A percentile compares a stretch with the other conserved stretches of the same genome.
Evolutionary conservation across 2,888 invertebrate species (phyloP).

Genomic region (Stictocephala bisonia): DNA sequence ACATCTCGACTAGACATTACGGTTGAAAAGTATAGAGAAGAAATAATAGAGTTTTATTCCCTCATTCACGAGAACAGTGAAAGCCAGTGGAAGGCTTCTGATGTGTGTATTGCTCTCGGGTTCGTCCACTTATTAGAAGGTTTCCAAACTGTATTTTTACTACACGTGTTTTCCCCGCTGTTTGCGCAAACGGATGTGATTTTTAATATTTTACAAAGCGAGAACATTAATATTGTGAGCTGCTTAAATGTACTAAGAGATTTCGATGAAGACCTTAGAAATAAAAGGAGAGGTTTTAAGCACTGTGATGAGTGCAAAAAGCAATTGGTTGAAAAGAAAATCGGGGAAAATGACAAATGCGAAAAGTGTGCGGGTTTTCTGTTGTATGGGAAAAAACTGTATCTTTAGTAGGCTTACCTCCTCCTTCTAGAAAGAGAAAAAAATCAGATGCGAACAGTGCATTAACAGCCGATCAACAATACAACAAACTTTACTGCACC

Average conservation of each 20-base stretch:
- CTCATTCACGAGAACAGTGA: slow-evolving; percentile 3
- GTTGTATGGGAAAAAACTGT: not conserved
- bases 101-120: slow-evolving; percentile 2
- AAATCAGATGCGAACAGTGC: not conserved
- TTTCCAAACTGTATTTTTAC: slow-evolving; percentile 35
- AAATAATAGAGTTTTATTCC: slow-evolving; percentile 11
- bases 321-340: too few species aligned
- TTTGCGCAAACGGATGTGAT: too few species aligned
- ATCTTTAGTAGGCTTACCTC: not conserved
- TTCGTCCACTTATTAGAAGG: slow-evolving; percentile 9
- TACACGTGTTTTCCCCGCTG: too few species aligned
- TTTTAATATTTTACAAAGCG: too few species aligned
- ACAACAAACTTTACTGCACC: not conserved
- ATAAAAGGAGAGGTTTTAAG: slow-evolving; percentile 17
- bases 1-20: slow-evolving; percentile 11
- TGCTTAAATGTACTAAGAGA: slow-evolving; percentile 18
- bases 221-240: not conserved
- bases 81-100: slow-evolving; percentile 1
- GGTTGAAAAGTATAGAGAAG: slow-evolving; percentile 2
- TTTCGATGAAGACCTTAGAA: slow-evolving; percentile 12
- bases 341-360: slow-evolving; percentile 3
- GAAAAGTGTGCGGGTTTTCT: slow-evolving; percentile 19
- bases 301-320: slow-evolving; percentile 8
- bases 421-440: not conserved
- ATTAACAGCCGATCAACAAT: not conserved